phyloP scores from a whole-genome alignment of 2,888 invertebrate genomes.

The Diarsia dahlii region DNA sequence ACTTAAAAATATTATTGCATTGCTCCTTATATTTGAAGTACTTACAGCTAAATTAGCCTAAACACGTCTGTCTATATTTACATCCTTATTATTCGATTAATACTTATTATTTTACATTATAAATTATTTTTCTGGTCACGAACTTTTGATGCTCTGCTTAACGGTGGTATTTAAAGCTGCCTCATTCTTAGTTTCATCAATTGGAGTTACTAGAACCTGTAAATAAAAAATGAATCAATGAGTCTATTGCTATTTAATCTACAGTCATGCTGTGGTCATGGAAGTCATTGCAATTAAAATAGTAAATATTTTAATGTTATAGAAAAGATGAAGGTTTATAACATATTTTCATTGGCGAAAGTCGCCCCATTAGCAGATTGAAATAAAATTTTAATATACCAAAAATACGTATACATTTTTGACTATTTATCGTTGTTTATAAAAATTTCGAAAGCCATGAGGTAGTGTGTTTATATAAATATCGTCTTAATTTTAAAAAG shows the following conservation, averaged over 20 bases:
- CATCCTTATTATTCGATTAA: constrained; percentile 76
- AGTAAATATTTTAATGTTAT: neutral
- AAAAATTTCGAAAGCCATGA: too few species aligned
- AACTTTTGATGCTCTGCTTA: constrained; percentile 79
- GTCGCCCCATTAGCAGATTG: neutral
- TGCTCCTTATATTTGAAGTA: constrained; percentile 30
- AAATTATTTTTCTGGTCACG: constrained; percentile 70
- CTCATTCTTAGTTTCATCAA: constrained; percentile 76
- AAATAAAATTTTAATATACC: neutral
- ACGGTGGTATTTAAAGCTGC: constrained; percentile 76
- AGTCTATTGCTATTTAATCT: neutral
- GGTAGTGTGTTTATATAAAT: too few species aligned
- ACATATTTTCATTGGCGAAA: neutral
- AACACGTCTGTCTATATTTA: constrained; percentile 73
- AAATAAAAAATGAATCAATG: constrained; percentile 52
- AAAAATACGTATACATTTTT: too few species aligned
- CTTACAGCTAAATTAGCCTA: constrained; percentile 27
- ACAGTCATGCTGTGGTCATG: too few species aligned
- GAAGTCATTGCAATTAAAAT: neutral
- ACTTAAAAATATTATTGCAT: constrained; percentile 48
- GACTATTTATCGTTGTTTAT: too few species aligned
- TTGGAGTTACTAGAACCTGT: constrained; percentile 84
- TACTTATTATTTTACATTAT: constrained; percentile 38
- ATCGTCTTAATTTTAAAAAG: too few species aligned
- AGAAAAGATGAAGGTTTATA: neutral